Conservation (phyloP, 2,797 vertebrate genomes). For the Margarornis squamiger region DNA sequence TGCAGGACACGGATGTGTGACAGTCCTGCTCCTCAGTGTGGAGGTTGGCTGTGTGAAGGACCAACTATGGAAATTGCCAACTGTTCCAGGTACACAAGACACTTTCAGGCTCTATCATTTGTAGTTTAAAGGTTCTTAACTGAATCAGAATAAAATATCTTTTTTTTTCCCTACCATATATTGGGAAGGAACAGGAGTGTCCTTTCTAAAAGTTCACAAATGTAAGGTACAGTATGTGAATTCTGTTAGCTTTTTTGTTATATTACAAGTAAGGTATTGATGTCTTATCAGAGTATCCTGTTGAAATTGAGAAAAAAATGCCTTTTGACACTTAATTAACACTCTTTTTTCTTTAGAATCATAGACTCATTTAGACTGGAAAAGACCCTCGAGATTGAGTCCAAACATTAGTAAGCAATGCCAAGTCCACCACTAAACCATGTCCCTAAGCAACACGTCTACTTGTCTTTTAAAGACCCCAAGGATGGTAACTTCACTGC, state of each 20-base stretch:
- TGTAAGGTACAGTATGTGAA: background rate
- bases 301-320: background rate
- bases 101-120: background rate
- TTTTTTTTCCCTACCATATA: background rate
- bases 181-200: background rate
- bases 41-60: constrained; percentile 88
- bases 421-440: background rate
- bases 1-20: constrained; percentile 90
- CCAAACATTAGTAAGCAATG: background rate
- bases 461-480: background rate
- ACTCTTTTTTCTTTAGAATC: background rate
- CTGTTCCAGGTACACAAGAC: constrained; percentile 87
- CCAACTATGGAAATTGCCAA: constrained; percentile 91
- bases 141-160: background rate
- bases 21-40: constrained; percentile 89
- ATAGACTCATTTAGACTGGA: background rate
- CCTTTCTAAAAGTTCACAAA: background rate
- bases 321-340: background rate
- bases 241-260: background rate
- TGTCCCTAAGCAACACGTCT: background rate
- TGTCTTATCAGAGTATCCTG: background rate
- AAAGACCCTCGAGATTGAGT: background rate
- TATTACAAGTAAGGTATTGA: background rate
- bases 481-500: background rate
- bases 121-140: background rate